Evolutionary conservation across 2,888 invertebrate genomes (phyloP).

Genomic region (Campoletis raptor): DNA sequence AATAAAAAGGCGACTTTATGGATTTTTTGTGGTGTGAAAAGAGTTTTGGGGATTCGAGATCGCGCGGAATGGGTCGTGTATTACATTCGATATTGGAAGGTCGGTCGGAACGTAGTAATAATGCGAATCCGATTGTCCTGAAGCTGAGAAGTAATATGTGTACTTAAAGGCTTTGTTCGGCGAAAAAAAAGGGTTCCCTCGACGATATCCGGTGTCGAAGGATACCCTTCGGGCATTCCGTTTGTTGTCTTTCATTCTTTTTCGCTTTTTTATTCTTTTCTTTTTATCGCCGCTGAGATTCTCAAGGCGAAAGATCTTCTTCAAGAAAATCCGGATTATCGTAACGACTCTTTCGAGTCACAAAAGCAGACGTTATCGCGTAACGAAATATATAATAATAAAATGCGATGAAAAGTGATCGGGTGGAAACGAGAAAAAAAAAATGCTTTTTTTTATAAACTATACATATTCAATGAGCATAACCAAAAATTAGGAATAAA

Average conservation of each 20-base stretch:
- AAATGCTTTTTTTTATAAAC: not conserved
- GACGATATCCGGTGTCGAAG: conserved; percentile 41
- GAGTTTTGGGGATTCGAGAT: not conserved
- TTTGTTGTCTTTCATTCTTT: conserved; percentile 17
- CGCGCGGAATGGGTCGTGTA: conserved; percentile 7
- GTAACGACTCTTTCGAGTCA: conserved; percentile 19
- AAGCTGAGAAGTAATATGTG: conserved; percentile 44
- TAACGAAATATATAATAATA: conserved; percentile 11
- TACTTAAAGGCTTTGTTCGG: conserved; percentile 44
- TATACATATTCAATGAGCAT: not conserved
- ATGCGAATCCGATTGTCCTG: conserved; percentile 61
- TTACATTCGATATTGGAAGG: conserved; percentile 18
- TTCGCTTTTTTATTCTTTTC: conserved; percentile 5
- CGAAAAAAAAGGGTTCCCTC: conserved; percentile 49
- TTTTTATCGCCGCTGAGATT: conserved; percentile 15
- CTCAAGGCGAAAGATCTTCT: conserved; percentile 18
- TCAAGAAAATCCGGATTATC: conserved; percentile 30
- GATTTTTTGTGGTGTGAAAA: not conserved
- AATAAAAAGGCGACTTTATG: not conserved
- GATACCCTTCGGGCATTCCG: conserved; percentile 37
- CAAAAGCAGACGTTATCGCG: conserved; percentile 3
- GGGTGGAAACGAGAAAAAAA: not conserved
- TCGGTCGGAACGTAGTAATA: conserved; percentile 29
- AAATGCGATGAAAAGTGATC: not conserved
- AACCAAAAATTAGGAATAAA: not conserved